Conservation (phyloP, 2,797 vertebrate species). For the Halcyon leucocephala region DNA sequence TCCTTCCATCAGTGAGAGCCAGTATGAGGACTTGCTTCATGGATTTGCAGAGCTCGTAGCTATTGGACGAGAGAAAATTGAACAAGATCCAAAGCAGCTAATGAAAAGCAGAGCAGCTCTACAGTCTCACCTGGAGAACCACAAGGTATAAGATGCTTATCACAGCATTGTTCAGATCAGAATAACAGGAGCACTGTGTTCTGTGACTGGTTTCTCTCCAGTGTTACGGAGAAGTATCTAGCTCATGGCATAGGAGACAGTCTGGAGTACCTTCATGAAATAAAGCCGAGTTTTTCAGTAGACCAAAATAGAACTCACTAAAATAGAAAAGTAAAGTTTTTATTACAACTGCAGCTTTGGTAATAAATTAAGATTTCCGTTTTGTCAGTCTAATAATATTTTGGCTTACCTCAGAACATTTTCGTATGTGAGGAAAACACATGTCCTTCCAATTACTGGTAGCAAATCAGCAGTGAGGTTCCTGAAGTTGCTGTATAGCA, state of each 20-base stretch:
- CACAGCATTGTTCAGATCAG: neutral
- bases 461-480: neutral
- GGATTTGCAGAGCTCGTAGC: slow-evolving; percentile 80
- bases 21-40: slow-evolving; percentile 76
- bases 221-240: neutral
- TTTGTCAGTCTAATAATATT: neutral
- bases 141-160: slow-evolving; percentile 80
- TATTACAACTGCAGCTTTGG: neutral
- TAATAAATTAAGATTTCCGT: neutral
- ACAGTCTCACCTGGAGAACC: slow-evolving; percentile 75
- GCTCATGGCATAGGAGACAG: neutral
- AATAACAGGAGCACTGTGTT: neutral
- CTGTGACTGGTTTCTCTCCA: neutral
- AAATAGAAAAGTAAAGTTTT: neutral
- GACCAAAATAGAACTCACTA: neutral
- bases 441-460: neutral
- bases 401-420: neutral
- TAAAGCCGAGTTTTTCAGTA: neutral
- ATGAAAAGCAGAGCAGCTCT: slow-evolving; percentile 76
- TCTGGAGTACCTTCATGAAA: neutral
- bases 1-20: slow-evolving; percentile 74
- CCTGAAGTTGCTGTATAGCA: neutral
- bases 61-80: slow-evolving; percentile 80
- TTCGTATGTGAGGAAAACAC: neutral
- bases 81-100: slow-evolving; percentile 43